phyloP scores from a whole-genome alignment of 2,888 invertebrate species.

The Rosalia funebris region DNA sequence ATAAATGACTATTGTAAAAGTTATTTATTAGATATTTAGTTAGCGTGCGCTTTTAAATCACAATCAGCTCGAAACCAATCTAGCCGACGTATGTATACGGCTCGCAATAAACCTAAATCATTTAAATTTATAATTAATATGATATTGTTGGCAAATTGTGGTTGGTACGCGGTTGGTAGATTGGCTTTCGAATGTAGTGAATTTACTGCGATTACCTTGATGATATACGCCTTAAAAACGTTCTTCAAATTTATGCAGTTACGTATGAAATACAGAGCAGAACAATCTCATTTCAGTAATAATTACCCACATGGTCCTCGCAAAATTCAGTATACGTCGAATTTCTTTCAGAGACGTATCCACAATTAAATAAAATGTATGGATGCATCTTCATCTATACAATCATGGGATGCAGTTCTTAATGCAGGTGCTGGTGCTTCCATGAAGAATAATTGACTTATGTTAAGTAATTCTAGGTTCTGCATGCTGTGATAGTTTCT shows the following conservation, averaged over 20 bases:
- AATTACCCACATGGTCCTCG: too few relatives aligned
- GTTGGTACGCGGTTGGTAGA: slow-evolving; percentile 36
- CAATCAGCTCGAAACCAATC: slow-evolving; percentile 46
- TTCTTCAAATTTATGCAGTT: slow-evolving; percentile 18
- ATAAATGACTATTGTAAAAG: slow-evolving; percentile 30
- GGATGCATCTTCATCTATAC: too few relatives aligned
- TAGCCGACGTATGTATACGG: slow-evolving; percentile 31
- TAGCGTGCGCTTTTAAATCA: slow-evolving; percentile 42
- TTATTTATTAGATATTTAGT: slow-evolving; percentile 41
- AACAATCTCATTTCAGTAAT: too few relatives aligned
- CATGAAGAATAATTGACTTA: too few relatives aligned
- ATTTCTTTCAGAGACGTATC: too few relatives aligned
- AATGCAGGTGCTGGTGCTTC: too few relatives aligned
- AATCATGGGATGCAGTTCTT: too few relatives aligned
- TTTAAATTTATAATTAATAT: slow-evolving; percentile 41
- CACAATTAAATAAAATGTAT: too few relatives aligned
- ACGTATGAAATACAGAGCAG: too few relatives aligned
- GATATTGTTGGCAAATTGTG: slow-evolving; percentile 42
- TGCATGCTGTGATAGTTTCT: too few relatives aligned
- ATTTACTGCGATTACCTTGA: slow-evolving; percentile 20
- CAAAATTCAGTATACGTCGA: too few relatives aligned
- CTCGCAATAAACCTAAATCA: slow-evolving; percentile 39
- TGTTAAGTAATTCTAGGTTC: too few relatives aligned
- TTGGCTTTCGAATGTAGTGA: slow-evolving; percentile 35
- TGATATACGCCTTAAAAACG: slow-evolving; percentile 10